Base-by-base conservation (phyloP, 2,888 invertebrate genomes). In the Callimorpha dominula region DNA sequence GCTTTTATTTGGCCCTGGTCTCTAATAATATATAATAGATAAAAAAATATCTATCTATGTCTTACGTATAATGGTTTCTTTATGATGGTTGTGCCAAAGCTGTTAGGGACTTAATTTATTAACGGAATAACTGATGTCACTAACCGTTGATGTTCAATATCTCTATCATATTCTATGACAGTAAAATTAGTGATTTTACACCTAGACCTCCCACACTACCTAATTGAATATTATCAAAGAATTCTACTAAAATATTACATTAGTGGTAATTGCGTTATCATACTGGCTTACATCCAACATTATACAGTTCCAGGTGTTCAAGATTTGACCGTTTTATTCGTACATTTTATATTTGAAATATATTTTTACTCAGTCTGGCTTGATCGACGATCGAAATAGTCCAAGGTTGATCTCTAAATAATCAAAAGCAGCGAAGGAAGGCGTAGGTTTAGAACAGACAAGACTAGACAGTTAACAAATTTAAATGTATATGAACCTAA, bases 401-500 rank as follows among this genome's bases (percentile, higher is more conserved):
- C 85, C 94, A 93, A 94, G 94, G 93, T 88, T 91, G 87, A 85
- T 89, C 92, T 93, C 80, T 82, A 92, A 93, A 94, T 93, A 93
- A 90, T 90, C 87, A 83, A 86, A 85, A 79, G 86, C 78, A 87
- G 81, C 76, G 83, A 84, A 85, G 80, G 84, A 88, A 89, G 86
- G 88, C 87, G 90, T 89, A 88, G 88, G 89, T 84, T 90, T 87
- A 73, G 76, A 83, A 79, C 69, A 74, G 81, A 83, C 65, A 75
- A 78, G 73, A 79, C 65, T 79, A 73, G 71, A 78, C 46, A 20
- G 78, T 68, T 77, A 76, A 75, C 76, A 80, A 73, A 77, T 74
- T 76, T 74, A 74, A 50, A 49, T 65, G 11, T 63, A 63, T 60
- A 14, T 11, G 12, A 11, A 20, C 11, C 20, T 11, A 60, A 20